Conservation (phyloP, 2,113 vertebrate genomes). For the Hypanus sabinus region DNA sequence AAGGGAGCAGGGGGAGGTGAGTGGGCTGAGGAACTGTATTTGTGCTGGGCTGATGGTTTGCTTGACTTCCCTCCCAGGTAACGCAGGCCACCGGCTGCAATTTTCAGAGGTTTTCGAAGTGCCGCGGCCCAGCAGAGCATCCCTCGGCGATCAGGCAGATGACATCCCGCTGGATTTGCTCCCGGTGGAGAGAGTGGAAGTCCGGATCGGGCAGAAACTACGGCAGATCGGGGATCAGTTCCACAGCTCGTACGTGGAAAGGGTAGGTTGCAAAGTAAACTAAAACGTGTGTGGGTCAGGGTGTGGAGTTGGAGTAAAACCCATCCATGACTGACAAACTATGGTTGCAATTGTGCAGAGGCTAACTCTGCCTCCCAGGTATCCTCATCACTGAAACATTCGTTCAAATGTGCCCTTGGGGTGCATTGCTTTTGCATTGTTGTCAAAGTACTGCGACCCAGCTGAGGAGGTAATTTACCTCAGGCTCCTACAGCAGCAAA, state of each 20-base stretch:
- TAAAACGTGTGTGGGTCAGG: background rate
- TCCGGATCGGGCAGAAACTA: slow-evolving; percentile 66
- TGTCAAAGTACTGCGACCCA: background rate
- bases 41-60: background rate
- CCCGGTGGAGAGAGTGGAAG: slow-evolving; percentile 58
- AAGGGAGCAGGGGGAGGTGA: background rate
- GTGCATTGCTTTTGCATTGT: background rate
- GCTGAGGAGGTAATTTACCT: background rate
- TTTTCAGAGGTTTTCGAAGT: slow-evolving; percentile 54
- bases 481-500: background rate
- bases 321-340: slow-evolving; percentile 33
- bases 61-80: slow-evolving; percentile 48
- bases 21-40: background rate
- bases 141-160: slow-evolving; percentile 53
- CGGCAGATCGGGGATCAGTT: slow-evolving; percentile 72
- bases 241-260: slow-evolving; percentile 66
- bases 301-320: slow-evolving; percentile 28
- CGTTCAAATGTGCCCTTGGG: slow-evolving; percentile 7
- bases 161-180: slow-evolving; percentile 49
- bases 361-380: slow-evolving; percentile 44
- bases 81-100: slow-evolving; percentile 68
- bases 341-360: slow-evolving; percentile 42
- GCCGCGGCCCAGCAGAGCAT: slow-evolving; percentile 50
- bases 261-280: slow-evolving; percentile 54
- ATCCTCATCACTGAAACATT: slow-evolving; percentile 43